Conservation (phyloP, 2,113 vertebrate species). For the Perca fluviatilis region DNA sequence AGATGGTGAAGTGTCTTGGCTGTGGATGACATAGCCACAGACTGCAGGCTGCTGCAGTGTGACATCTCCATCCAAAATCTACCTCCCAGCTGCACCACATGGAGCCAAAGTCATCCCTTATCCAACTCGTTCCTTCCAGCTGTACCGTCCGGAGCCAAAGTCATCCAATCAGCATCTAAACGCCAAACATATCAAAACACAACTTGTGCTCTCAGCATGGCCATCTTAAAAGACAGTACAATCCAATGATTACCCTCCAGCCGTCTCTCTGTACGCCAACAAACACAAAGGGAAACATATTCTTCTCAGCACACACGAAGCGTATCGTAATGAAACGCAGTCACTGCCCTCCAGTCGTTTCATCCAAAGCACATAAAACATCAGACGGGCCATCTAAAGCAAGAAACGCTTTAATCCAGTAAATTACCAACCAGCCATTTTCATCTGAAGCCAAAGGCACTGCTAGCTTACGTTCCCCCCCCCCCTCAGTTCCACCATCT, state of each 20-base stretch:
- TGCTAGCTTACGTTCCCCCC: no score
- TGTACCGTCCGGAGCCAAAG: slow-evolving; percentile 40
- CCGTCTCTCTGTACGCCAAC: background rate
- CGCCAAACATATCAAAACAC: slow-evolving; percentile 54
- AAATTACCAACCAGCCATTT: slow-evolving; percentile 43
- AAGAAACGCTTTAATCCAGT: slow-evolving; percentile 3
- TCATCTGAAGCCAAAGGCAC: background rate
- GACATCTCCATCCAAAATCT: slow-evolving; percentile 58
- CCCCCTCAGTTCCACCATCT: slow-evolving; percentile 5
- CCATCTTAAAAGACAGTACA: slow-evolving; percentile 38
- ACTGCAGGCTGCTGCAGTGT: slow-evolving; percentile 30
- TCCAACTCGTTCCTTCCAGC: slow-evolving; percentile 35
- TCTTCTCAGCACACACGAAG: slow-evolving; percentile 16
- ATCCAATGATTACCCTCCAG: slow-evolving; percentile 42
- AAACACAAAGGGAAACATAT: slow-evolving; percentile 24
- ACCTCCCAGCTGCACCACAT: slow-evolving; percentile 48
- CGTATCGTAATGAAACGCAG: background rate
- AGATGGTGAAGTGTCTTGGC: slow-evolving; percentile 50
- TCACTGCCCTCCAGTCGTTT: background rate
- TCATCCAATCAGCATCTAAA: slow-evolving; percentile 25
- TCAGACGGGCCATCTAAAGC: slow-evolving; percentile 4
- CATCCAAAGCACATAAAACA: slow-evolving; percentile 26
- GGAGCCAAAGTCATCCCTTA: slow-evolving; percentile 34
- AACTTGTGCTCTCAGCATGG: slow-evolving; percentile 8
- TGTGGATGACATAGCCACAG: slow-evolving; percentile 22